Conservation (phyloP, 2,888 invertebrate genomes). For the Deilephila elpenor region DNA sequence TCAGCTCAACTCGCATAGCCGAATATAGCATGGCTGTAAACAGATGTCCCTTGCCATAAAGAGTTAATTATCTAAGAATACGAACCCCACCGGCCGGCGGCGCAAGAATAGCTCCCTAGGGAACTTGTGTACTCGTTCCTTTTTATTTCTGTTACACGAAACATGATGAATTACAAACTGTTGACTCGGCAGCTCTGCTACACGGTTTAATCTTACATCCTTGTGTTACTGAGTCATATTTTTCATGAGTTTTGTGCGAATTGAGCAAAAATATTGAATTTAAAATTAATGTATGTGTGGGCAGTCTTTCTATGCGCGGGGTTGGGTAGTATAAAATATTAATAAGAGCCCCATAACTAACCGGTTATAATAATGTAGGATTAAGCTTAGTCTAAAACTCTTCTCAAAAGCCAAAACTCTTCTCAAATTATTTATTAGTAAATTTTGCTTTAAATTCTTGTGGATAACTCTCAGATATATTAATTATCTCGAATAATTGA, state of each 20-base stretch:
- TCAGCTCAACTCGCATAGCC: background rate
- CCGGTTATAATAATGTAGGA: too few species aligned
- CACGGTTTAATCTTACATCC: constrained; percentile 5
- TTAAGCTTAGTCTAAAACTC: too few species aligned
- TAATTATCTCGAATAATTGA: background rate
- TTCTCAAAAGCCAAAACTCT: too few species aligned
- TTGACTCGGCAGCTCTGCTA: constrained; percentile 6
- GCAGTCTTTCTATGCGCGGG: too few species aligned
- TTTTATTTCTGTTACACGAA: constrained; percentile 59
- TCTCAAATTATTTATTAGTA: background rate
- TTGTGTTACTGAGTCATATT: background rate
- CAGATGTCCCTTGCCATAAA: constrained; percentile 79
- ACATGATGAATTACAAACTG: constrained; percentile 42
- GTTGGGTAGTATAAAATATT: too few species aligned
- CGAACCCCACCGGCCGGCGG: constrained; percentile 51
- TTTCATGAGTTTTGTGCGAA: background rate
- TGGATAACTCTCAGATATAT: background rate
- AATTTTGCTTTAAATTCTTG: background rate
- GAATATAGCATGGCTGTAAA: constrained; percentile 56
- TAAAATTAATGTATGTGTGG: too few species aligned
- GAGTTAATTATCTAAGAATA: constrained; percentile 83
- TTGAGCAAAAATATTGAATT: too few species aligned
- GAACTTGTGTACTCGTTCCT: constrained; percentile 57
- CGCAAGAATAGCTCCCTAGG: constrained; percentile 73
- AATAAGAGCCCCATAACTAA: too few species aligned